Base-by-base conservation (phyloP, 1,140 invertebrate genomes). In the Caenorhabditis tropicalis region DNA sequence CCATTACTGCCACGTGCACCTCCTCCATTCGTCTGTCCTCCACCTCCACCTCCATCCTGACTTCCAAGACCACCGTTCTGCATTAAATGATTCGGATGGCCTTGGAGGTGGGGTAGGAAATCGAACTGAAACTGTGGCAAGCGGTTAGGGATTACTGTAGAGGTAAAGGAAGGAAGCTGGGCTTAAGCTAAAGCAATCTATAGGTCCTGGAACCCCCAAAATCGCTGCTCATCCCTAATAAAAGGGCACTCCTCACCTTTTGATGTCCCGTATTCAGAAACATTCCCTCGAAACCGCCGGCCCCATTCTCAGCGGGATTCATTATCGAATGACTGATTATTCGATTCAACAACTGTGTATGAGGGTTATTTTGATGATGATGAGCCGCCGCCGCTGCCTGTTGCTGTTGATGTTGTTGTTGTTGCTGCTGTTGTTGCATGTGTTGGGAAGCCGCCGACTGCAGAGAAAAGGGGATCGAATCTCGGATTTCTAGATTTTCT, bases 21-120 rank as follows among this genome's bases (percentile, higher is more conserved):
- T 9, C 21, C 21, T 46, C 19, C 36, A 43, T 43, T 46, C n/a
- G 36, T 58, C 36, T 74, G 65, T 24, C 43, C 21, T 16, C 31
- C 31, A 12, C 36, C 36, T 2, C 7, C 12, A 7, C 43, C 36
- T 6, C 58, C 58, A 36, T n/a, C n/a, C n/a, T n/a, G n/a, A n/a
- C n/a, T n/a, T n/a, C n/a, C n/a, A n/a, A n/a, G n/a, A n/a, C 58
- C 58, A 15, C 65, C 65, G n/a, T 74, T 74, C 15, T 39, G 65
- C 65, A 74, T 74, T 46, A 74, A 43, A 74, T 74, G 36, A n/a
- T 10, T 24, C 65, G 33, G 65, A 10, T 74, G 65, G 16, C 65
- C 65, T 43, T 15, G 33, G 4, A 65, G 58, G 19, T 65, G n/a
- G 15, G 33, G 65, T 0, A 74, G 29, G n/a, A 74, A 43, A 15